Base-by-base conservation (phyloP, 2,888 invertebrate species). In the Clusia tigrina region DNA sequence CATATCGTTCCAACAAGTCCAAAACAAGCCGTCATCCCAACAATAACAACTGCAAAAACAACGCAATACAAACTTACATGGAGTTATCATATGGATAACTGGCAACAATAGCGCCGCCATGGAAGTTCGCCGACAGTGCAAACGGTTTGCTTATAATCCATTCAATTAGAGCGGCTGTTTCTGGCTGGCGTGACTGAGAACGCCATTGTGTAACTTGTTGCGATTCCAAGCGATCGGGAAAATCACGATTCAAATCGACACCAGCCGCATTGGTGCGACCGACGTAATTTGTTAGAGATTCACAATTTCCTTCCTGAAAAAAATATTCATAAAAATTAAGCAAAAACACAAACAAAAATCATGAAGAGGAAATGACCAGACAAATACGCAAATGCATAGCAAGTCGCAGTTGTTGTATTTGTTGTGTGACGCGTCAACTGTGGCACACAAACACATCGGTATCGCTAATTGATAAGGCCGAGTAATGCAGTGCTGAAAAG, bases 11-110 rank as follows among this genome's bases (percentile, higher is more conserved):
- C n/a, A n/a, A n/a, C n/a, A n/a, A 12, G 6, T 32, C 32, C 32
- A 9, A 32, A 32, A 32, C 12, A 32, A 12, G 32, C 32, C 32
- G n/a, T n/a, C 32, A 32, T 32, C 32, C 32, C 32, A 32, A 12
- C 9, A 46, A 23, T 15, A 42, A 5, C n/a, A 51, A 51, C 3
- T 52, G 22, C 18, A 51, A 42, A 20, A 48, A 42, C 3, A 38
- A 46, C n/a, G 26, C 18, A 25, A 26, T 17, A 42, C 12, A 10
- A 38, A 81, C 83, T 84, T 85, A 92, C 93, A 87, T 87, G 17
- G 91, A 90, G 81, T 95, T 91, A 83, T 96, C 98, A 78, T 89
- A 99, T 0, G 99, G 99, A 85, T 98, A 99, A 82, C 98, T 98
- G 58, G 97, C 98, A 1, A 99, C 98, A 1, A 99, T 87, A 37